Evolutionary conservation across 2,888 invertebrate species (phyloP).

Genomic region (Hofmannophila pseudospretella): DNA sequence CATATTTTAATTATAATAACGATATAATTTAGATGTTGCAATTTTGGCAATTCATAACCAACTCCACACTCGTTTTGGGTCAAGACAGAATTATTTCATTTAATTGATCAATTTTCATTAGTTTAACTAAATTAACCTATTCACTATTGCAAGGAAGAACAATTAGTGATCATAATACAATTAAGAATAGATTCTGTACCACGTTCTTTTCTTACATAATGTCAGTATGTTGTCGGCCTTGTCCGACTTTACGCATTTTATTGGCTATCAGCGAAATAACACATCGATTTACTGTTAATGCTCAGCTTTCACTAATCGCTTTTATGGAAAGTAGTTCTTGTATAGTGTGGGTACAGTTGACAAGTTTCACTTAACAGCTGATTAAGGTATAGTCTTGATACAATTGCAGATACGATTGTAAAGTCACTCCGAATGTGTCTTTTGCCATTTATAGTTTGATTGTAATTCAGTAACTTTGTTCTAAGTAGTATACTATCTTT

Average conservation of each 20-base stretch:
- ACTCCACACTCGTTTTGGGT: neutral
- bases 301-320: conserved; percentile 15
- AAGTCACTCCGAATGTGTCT: no score
- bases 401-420: no score
- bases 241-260: conserved; percentile 13
- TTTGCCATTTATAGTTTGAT: no score
- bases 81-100: neutral
- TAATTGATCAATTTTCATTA: conserved; percentile 8
- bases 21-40: no score
- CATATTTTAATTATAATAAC: no score
- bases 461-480: no score
- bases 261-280: conserved; percentile 15
- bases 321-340: conserved; percentile 9
- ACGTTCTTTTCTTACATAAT: conserved; percentile 4
- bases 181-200: conserved; percentile 1
- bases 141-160: neutral
- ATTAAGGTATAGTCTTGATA: no score
- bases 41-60: neutral
- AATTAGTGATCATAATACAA: conserved; percentile 4
- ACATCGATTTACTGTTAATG: conserved; percentile 11
- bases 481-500: no score
- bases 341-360: conserved; percentile 9
- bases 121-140: neutral
- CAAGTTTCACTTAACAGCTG: conserved; percentile 12
- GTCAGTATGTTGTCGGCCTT: conserved; percentile 11